phyloP scores from a whole-genome alignment of 2,113 vertebrate genomes.

The Microcebus ravelobensis region DNA sequence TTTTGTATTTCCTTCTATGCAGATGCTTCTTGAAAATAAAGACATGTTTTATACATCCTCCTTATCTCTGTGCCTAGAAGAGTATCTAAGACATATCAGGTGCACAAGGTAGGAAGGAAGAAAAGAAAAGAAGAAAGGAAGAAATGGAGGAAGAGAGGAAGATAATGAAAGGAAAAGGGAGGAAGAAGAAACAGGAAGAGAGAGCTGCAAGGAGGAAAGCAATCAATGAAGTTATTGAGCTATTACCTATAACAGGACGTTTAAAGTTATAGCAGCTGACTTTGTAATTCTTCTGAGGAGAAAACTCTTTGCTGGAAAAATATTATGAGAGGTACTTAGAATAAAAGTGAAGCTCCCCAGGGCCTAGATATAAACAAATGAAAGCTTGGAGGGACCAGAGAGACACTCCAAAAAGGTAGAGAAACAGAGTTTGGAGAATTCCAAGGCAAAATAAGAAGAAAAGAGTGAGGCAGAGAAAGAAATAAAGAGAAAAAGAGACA shows the following conservation, averaged over 20 bases:
- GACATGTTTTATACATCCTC: background rate
- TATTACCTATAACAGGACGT: background rate
- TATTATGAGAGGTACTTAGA: background rate
- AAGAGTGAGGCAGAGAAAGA: background rate
- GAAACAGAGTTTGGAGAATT: background rate
- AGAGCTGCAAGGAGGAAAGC: background rate
- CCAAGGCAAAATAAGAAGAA: background rate
- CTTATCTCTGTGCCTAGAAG: background rate
- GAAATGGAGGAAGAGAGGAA: background rate
- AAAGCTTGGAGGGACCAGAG: background rate
- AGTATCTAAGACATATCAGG: background rate
- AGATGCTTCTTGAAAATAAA: background rate
- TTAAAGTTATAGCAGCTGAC: background rate
- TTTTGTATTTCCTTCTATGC: background rate
- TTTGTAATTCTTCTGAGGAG: background rate
- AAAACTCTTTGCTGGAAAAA: conserved; percentile 7
- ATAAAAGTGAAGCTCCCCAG: background rate
- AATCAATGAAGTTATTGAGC: conserved; percentile 1
- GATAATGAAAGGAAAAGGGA: background rate
- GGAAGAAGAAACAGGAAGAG: background rate
- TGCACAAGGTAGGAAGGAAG: background rate
- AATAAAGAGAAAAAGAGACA: background rate
- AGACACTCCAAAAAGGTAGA: background rate
- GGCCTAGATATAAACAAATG: background rate
- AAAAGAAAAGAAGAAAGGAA: background rate